Evolutionary conservation across 1,140 invertebrate species (phyloP), one percentile per base, ranked within the genome.

Genomic region (Megalopta genalis): DNA sequence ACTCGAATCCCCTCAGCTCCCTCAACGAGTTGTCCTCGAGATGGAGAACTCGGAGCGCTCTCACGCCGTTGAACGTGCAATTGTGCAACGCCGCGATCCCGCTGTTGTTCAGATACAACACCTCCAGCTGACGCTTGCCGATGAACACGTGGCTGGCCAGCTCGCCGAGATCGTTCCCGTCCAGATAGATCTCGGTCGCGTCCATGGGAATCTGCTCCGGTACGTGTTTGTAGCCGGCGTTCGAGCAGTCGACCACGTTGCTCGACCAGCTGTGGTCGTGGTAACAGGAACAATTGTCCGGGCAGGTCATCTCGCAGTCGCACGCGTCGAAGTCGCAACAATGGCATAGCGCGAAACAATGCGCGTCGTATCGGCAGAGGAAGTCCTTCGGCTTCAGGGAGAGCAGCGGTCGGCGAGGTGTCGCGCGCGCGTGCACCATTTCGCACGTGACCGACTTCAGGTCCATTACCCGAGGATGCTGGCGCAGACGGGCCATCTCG

Each of bases 281-380:
- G 94, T 98, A 98, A 89, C 98, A 98, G 23, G 97, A 97, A 93
- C 98, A 99, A 91, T 98, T 98, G 62, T 95, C 96, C 21, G 98
- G 98, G 91, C 98, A 99, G 67, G 96, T 98, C 97, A 98, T 98
- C 94, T 98, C 97, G 93, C 97, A 98, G 93, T 98, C 97, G 93
- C 98, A 98, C 67, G 97, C 97, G 90, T 98, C 97, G 91, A 98
- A 98, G 91, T 98, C 97, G 92, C 98, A 99, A 93, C 98, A 98
- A 90, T 98, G 97, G 88, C 98, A 98, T 59, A 98, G 94, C 6
- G 97, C 96, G 90, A 98, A 98, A 93, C 98, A 99, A 88, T 98
- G 98, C 12, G 97, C 97, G 91, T 97, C 97, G 93, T 99, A 98
- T 64, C 95, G 95, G 93, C 98, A 99, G 65, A 98, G 94, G 93